phyloP scores from a whole-genome alignment of 2,113 vertebrate genomes.

The Formicarius rufipectus region DNA sequence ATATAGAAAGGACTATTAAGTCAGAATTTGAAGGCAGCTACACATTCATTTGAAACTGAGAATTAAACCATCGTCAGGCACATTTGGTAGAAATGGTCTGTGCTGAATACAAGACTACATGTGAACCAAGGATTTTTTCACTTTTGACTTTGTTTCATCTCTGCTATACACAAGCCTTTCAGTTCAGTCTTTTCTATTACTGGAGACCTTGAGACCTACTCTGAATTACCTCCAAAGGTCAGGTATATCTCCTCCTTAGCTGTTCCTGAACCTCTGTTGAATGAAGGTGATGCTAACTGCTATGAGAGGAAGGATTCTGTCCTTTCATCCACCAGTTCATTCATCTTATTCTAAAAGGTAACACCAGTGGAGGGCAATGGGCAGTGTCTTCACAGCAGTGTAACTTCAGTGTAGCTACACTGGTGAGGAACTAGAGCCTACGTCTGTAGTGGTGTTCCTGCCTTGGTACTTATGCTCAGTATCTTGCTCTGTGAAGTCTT shows the following conservation, averaged over 20 bases:
- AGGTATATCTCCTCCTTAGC: fast-evolving
- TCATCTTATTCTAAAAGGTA: background rate
- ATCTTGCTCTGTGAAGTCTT: background rate
- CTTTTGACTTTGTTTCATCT: background rate
- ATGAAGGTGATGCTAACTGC: background rate
- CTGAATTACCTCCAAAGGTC: background rate
- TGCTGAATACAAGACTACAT: background rate
- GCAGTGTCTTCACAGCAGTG: background rate
- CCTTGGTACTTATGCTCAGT: background rate
- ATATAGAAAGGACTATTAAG: background rate
- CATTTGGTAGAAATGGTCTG: background rate
- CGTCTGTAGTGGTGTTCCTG: background rate
- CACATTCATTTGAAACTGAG: background rate
- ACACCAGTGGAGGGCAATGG: background rate
- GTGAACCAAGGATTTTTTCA: background rate
- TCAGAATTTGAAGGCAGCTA: background rate
- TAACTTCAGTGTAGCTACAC: background rate
- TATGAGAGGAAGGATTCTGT: background rate
- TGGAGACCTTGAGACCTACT: background rate
- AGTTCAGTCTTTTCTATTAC: background rate
- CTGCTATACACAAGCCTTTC: background rate
- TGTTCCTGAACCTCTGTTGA: background rate
- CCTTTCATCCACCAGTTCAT: background rate
- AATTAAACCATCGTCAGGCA: background rate
- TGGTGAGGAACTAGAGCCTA: background rate